Evolutionary conservation across 2,797 vertebrate species (phyloP).

Genomic region (Oceanodroma leucorhoa): DNA sequence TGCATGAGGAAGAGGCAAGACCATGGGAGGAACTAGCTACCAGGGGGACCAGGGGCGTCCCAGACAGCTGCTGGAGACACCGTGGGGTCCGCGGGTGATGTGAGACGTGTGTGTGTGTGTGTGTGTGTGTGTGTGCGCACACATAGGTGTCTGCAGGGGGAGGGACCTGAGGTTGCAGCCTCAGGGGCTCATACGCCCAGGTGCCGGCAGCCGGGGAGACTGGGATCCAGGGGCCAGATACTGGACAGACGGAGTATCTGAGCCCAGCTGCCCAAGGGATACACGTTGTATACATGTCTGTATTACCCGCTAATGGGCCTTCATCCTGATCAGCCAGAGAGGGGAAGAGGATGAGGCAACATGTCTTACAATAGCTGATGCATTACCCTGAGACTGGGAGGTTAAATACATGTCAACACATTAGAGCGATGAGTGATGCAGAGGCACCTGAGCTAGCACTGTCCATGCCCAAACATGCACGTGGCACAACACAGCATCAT

Average conservation of each 20-base stretch:
- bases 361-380: not conserved
- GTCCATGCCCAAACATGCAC: not conserved
- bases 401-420: not conserved
- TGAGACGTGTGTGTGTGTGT: not conserved
- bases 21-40: not conserved
- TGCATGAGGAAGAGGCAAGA: not conserved
- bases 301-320: not conserved
- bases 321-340: not conserved
- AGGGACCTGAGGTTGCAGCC: not conserved
- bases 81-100: rapidly evolving
- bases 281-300: not conserved
- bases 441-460: not conserved
- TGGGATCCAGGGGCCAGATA: not conserved
- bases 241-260: not conserved
- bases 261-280: not conserved
- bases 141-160: not conserved
- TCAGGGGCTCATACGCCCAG: not conserved
- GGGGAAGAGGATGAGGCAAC: not conserved
- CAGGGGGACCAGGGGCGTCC: not conserved
- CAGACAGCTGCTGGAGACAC: not conserved
- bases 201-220: not conserved
- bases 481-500: not conserved
- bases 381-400: not conserved
- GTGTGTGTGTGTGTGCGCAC: too few relatives aligned
- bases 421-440: not conserved